phyloP scores from a whole-genome alignment of 2,888 invertebrate species.

The Clivina fossor region DNA sequence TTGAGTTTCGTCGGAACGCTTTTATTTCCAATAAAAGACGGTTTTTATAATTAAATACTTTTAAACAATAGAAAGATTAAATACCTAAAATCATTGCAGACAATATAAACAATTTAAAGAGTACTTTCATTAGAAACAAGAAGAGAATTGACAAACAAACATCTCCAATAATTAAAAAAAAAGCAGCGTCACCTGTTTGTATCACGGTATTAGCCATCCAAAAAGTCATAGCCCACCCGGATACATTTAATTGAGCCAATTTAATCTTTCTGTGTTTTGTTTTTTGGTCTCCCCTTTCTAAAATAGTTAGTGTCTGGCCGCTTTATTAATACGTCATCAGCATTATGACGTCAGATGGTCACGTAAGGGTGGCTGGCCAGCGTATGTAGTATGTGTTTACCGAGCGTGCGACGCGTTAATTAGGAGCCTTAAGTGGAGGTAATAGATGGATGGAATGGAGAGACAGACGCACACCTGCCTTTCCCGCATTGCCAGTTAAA shows the following conservation, averaged over 20 bases:
- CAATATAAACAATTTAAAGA: too few relatives aligned
- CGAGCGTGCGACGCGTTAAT: slow-evolving; percentile 18
- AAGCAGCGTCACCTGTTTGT: slow-evolving; percentile 21
- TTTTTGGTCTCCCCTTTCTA: background rate
- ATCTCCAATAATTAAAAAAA: too few relatives aligned
- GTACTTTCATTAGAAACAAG: too few relatives aligned
- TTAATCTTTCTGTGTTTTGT: slow-evolving; percentile 17
- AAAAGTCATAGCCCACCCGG: slow-evolving; percentile 17
- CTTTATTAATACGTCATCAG: slow-evolving; percentile 24
- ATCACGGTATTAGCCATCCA: background rate
- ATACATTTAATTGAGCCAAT: slow-evolving; percentile 30
- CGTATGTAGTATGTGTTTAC: slow-evolving; percentile 8
- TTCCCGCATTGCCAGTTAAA: slow-evolving; percentile 28
- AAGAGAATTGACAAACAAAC: too few relatives aligned
- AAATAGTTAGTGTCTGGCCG: background rate
- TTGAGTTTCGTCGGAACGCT: too few relatives aligned
- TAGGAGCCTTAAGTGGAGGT: slow-evolving; percentile 24
- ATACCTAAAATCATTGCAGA: too few relatives aligned
- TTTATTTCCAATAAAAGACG: too few relatives aligned
- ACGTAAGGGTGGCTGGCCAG: slow-evolving; percentile 13
- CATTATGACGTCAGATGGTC: slow-evolving; percentile 21
- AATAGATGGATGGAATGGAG: slow-evolving; percentile 19
- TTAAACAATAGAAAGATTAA: too few relatives aligned
- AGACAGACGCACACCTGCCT: slow-evolving; percentile 14
- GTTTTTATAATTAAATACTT: too few relatives aligned